These are phyloP conservation scores for Synergus laeviventris DNA, from an alignment of 2,888 invertebrate species.

Conservation along the genomic window DNA sequence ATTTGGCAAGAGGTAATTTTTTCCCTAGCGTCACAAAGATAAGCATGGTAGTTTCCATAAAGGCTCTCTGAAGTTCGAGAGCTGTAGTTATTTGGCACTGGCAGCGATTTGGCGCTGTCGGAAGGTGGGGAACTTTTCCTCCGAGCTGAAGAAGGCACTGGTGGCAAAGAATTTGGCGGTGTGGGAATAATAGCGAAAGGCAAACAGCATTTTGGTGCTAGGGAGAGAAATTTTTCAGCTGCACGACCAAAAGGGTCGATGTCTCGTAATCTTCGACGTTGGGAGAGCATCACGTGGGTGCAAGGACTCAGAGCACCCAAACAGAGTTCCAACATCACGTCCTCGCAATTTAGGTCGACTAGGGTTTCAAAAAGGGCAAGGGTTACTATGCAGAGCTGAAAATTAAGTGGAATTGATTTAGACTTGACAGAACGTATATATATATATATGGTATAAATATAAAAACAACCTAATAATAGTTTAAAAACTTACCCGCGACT, in stretches of 20 bases:
- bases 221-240: slow-evolving; percentile 85
- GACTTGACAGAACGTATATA: slow-evolving; percentile 35
- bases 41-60: slow-evolving; percentile 90
- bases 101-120: slow-evolving; percentile 61
- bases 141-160: slow-evolving; percentile 45
- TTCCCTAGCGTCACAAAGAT: slow-evolving; percentile 89
- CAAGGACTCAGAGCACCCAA: slow-evolving; percentile 90
- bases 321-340: slow-evolving; percentile 94
- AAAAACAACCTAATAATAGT: slow-evolving; percentile 14
- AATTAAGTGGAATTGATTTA: slow-evolving; percentile 30
- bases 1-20: slow-evolving; percentile 85
- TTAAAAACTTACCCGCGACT: slow-evolving; percentile 81
- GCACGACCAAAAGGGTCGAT: slow-evolving; percentile 85
- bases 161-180: slow-evolving; percentile 56
- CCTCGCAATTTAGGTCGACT: slow-evolving; percentile 95
- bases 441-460: not conserved
- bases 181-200: slow-evolving; percentile 49
- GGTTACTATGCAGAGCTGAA: slow-evolving; percentile 89
- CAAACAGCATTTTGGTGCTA: slow-evolving; percentile 83
- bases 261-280: slow-evolving; percentile 83
- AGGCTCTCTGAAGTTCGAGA: slow-evolving; percentile 78
- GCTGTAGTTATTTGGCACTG: slow-evolving; percentile 60
- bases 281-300: slow-evolving; percentile 89
- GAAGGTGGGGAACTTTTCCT: slow-evolving; percentile 25
- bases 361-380: slow-evolving; percentile 93